These are phyloP conservation scores for Butorides virescens DNA, from an alignment of 2,113 vertebrate genomes.

Conservation along the genomic window DNA sequence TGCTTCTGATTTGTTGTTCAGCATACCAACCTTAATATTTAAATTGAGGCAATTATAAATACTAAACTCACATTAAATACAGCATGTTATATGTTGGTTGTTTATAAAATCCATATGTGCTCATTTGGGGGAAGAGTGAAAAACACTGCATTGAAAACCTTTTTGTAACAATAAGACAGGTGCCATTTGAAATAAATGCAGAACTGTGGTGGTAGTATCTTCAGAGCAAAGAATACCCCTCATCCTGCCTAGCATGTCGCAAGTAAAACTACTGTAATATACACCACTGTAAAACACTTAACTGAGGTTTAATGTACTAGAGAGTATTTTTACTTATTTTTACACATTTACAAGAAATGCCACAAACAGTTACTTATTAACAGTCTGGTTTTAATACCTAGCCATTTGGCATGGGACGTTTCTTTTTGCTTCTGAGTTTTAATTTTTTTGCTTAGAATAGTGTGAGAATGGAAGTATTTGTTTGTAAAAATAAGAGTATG, in stretches of 20 bases:
- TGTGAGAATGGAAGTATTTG: background rate
- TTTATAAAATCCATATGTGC: background rate
- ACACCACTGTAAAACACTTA: background rate
- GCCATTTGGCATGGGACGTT: background rate
- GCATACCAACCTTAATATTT: background rate
- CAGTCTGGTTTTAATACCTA: background rate
- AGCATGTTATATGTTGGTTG: background rate
- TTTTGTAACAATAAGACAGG: background rate
- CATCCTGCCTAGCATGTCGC: background rate
- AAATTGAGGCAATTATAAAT: background rate
- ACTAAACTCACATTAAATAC: background rate
- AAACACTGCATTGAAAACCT: background rate
- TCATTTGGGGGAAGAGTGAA: background rate
- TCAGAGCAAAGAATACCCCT: background rate
- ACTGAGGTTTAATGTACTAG: background rate
- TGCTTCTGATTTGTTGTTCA: background rate
- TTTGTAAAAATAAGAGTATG: background rate
- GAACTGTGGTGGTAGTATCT: background rate
- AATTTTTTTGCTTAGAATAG: background rate
- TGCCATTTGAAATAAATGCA: background rate
- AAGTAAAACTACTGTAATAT: background rate
- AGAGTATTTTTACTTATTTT: background rate
- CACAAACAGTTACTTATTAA: background rate
- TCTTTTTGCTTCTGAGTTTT: background rate
- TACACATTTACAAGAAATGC: background rate